phyloP scores from a whole-genome alignment of 2,797 vertebrate species.

The Acanthurus tractus region DNA sequence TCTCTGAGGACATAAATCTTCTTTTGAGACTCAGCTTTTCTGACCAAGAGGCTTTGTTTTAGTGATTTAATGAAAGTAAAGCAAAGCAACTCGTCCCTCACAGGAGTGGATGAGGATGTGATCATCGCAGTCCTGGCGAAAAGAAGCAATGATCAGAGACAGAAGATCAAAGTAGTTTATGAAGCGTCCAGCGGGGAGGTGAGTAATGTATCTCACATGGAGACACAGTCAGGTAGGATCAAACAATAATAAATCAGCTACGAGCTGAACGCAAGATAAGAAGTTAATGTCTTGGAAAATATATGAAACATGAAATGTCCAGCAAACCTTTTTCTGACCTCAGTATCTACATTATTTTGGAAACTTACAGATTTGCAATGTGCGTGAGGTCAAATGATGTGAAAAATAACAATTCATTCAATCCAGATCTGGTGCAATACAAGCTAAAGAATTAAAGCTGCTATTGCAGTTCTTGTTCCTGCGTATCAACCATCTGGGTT shows the following conservation, averaged over 20 bases:
- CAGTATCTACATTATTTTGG: too few species aligned
- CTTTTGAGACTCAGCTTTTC: background rate
- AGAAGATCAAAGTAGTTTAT: constrained; percentile 91
- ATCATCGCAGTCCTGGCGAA: constrained; percentile 89
- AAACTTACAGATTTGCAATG: too few species aligned
- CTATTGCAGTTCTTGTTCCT: too few species aligned
- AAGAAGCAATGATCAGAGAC: constrained; percentile 91
- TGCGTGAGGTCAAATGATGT: too few species aligned
- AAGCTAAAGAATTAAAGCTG: too few species aligned
- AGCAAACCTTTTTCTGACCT: too few species aligned
- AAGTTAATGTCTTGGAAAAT: background rate
- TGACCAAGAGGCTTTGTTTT: background rate
- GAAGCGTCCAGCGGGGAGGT: constrained; percentile 88
- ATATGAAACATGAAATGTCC: background rate
- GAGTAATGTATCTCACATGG: constrained; percentile 13
- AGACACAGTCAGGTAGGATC: background rate
- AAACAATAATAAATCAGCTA: background rate
- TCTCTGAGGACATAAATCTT: background rate
- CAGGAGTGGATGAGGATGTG: constrained; percentile 92
- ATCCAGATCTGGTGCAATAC: too few species aligned
- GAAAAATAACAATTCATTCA: too few species aligned
- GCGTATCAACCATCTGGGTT: too few species aligned
- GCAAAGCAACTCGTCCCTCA: background rate
- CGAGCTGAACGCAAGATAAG: background rate
- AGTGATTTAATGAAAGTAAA: background rate